Conservation (phyloP, 2,888 invertebrate genomes). For the Drosophila pseudotakahashii region DNA sequence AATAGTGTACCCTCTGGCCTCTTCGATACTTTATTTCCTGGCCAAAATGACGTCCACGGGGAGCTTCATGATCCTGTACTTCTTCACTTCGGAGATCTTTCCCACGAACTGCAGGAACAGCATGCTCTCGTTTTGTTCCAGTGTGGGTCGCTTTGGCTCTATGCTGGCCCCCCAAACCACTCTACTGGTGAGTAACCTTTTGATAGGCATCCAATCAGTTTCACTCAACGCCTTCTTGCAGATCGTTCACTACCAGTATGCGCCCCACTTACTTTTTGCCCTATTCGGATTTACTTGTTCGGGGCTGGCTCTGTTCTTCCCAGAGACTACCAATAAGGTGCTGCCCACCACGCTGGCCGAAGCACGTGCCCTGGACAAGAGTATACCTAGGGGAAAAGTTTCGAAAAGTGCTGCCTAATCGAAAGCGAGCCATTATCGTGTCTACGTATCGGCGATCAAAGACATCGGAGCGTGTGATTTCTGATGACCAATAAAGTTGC, state of each 20-base stretch:
- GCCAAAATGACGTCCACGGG: slow-evolving; percentile 88
- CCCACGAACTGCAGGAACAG: slow-evolving; percentile 88
- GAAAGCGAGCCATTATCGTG: neutral
- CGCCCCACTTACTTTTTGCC: slow-evolving; percentile 87
- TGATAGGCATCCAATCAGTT: rapidly evolving
- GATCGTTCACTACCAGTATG: slow-evolving; percentile 83
- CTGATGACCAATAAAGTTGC: slow-evolving; percentile 6
- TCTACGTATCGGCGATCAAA: neutral
- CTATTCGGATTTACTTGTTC: slow-evolving; percentile 86
- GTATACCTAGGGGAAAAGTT: slow-evolving; percentile 7
- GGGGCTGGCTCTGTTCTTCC: slow-evolving; percentile 86
- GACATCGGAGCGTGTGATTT: neutral
- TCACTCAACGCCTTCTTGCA: slow-evolving; percentile 27
- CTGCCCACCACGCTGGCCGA: slow-evolving; percentile 87
- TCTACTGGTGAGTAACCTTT: slow-evolving; percentile 84
- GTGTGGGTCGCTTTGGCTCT: slow-evolving; percentile 89
- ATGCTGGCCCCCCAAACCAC: slow-evolving; percentile 89
- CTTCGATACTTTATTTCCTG: slow-evolving; percentile 85
- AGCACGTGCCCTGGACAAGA: slow-evolving; percentile 80
- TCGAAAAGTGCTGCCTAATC: slow-evolving; percentile 48
- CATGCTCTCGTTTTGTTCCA: slow-evolving; percentile 88
- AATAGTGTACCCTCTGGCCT: slow-evolving; percentile 85
- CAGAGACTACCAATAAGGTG: slow-evolving; percentile 87
- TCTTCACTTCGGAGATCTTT: slow-evolving; percentile 89
- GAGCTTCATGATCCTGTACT: slow-evolving; percentile 88